These are phyloP conservation scores for Talpa occidentalis DNA, from an alignment of 2,113 vertebrate genomes.

Conservation along the genomic window DNA sequence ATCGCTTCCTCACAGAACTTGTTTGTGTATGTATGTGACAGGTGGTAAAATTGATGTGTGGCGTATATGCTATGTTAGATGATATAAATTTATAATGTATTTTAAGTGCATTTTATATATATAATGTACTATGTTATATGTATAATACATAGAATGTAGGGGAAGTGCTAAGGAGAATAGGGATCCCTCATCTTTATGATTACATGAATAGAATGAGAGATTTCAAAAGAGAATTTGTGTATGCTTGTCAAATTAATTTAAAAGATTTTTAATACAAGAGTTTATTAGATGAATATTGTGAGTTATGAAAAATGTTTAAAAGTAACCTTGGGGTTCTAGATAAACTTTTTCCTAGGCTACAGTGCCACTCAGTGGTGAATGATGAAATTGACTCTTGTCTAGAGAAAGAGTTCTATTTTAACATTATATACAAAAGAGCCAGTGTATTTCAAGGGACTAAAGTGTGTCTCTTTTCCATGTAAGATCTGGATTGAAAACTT, in stretches of 20 bases:
- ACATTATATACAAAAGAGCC: background rate
- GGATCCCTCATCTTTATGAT: background rate
- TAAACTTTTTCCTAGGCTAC: slow-evolving; percentile 80
- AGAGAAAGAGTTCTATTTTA: slow-evolving; percentile 19
- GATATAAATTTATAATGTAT: background rate
- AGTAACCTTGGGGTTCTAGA: background rate
- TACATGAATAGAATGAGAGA: background rate
- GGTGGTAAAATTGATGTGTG: background rate
- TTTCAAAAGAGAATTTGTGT: background rate
- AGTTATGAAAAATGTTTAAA: slow-evolving; percentile 40
- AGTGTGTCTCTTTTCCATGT: background rate
- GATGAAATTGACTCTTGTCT: slow-evolving; percentile 54
- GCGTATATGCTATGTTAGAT: background rate
- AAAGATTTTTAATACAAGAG: slow-evolving; percentile 40
- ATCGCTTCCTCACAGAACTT: background rate
- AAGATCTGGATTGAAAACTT: slow-evolving; percentile 25
- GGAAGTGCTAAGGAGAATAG: background rate
- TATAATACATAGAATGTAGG: background rate
- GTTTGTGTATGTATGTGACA: background rate
- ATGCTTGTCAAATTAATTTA: slow-evolving; percentile 43
- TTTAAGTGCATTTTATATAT: too few species aligned
- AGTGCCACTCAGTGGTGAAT: slow-evolving; percentile 87
- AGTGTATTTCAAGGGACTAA: slow-evolving; percentile 1
- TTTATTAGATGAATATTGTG: slow-evolving; percentile 34
- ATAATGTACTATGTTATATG: background rate